A percentile compares a stretch with the other conserved stretches of the same genome.
These are phyloP conservation scores for Piprites chloris DNA, from an alignment of 2,113 vertebrate species.

Conservation along the genomic window DNA sequence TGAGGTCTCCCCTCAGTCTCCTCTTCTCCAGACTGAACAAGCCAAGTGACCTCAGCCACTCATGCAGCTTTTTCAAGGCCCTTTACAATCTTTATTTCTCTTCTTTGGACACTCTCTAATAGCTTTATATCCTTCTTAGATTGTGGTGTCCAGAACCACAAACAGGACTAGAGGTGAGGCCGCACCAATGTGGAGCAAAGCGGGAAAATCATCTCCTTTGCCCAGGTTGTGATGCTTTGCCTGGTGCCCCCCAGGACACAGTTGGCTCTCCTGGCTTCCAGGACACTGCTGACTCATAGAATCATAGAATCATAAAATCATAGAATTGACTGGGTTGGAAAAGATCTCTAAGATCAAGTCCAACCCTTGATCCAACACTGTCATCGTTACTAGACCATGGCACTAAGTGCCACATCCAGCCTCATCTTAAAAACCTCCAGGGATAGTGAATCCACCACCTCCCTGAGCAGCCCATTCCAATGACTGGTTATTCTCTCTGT, in stretches of 20 bases:
- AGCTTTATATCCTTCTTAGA: neutral
- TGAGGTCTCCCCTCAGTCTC: neutral
- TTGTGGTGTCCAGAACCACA: neutral
- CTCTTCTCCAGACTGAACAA: neutral
- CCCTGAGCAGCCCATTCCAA: too few species aligned
- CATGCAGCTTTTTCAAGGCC: neutral
- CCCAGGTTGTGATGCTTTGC: fast-evolving
- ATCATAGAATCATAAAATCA: too few species aligned
- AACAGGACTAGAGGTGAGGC: fast-evolving
- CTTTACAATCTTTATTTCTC: fast-evolving
- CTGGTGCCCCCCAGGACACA: neutral
- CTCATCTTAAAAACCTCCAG: too few species aligned
- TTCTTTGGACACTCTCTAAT: neutral
- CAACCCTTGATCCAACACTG: too few species aligned
- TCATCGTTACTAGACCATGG: too few species aligned
- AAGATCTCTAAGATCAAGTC: too few species aligned
- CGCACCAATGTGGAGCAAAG: fast-evolving
- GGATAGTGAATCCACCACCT: too few species aligned
- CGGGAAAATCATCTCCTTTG: neutral
- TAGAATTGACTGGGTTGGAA: too few species aligned
- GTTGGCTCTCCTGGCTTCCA: neutral
- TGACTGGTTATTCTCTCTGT: too few species aligned
- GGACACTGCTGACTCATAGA: neutral
- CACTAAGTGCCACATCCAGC: too few species aligned
- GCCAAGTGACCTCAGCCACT: neutral